Percentiles rank a stretch among this genome's conserved stretches.
Conservation (phyloP, 1,140 invertebrate genomes). For the Trinorchestia longiramus region DNA sequence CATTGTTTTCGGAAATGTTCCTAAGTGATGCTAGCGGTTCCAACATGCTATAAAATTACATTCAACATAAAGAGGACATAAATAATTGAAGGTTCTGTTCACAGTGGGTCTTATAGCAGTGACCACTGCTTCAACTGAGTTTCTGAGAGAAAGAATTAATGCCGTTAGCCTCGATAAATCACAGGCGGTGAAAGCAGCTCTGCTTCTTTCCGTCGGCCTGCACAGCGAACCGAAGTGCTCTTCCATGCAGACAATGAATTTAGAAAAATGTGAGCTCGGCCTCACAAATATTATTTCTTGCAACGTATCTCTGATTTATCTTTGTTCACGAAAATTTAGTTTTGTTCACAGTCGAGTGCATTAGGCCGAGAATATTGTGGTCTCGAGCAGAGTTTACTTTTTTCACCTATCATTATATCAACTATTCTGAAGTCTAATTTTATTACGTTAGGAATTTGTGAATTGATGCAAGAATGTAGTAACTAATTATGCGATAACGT, state of each 20-base stretch:
- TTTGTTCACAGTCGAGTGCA: not conserved
- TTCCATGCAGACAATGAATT: not conserved
- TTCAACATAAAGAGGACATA: not conserved
- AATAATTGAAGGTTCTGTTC: not conserved
- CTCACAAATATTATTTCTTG: not conserved
- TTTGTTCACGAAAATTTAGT: not conserved
- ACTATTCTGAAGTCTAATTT: not conserved
- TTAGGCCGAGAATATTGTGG: not conserved
- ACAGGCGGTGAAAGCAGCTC: not conserved
- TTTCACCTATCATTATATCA: not conserved
- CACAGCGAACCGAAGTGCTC: not conserved
- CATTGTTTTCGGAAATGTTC: not conserved
- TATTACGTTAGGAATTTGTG: not conserved
- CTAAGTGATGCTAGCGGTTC: not conserved
- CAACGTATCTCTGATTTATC: too few relatives aligned
- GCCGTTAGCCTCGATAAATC: not conserved
- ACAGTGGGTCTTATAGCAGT: not conserved
- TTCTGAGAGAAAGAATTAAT: not conserved
- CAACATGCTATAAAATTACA: not conserved
- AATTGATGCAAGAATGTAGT: not conserved
- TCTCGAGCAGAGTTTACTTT: not conserved
- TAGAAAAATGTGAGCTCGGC: not conserved
- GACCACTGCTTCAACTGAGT: not conserved
- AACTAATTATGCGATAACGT: not conserved
- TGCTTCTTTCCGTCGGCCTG: not conserved